Conservation (phyloP, 2,113 vertebrate species). For the Chitala chitala region DNA sequence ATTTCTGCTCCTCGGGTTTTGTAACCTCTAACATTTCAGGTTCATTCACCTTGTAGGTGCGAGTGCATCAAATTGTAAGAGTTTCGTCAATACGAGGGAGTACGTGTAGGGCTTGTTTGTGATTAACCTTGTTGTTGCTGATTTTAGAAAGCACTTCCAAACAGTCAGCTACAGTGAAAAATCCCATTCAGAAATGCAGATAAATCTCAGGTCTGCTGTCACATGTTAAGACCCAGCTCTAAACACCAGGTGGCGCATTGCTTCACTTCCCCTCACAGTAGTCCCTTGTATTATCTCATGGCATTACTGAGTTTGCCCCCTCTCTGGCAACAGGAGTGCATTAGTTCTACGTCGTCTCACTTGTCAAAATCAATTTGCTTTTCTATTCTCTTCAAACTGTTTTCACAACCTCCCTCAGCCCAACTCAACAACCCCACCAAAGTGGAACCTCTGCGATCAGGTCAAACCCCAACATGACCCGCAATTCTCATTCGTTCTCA, state of each 20-base stretch:
- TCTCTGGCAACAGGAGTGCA: conserved; percentile 62
- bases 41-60: too few relatives aligned
- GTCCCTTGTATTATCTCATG: conserved; percentile 70
- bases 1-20: too few relatives aligned
- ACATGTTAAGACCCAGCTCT: neutral
- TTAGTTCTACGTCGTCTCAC: conserved; percentile 72
- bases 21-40: too few relatives aligned
- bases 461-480: conserved; percentile 60
- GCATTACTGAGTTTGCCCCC: conserved; percentile 61
- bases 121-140: too few relatives aligned
- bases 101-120: too few relatives aligned
- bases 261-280: conserved; percentile 40
- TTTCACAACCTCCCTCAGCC: conserved; percentile 54
- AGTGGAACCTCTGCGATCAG: conserved; percentile 52
- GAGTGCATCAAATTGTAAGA: too few relatives aligned
- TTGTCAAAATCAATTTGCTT: conserved; percentile 78
- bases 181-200: neutral
- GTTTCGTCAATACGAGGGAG: too few relatives aligned
- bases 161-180: neutral
- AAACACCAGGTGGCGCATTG: neutral
- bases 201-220: conserved; percentile 6
- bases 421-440: conserved; percentile 46
- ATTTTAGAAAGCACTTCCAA: neutral
- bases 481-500: neutral
- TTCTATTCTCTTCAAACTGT: conserved; percentile 71